Base-by-base conservation (phyloP, 2,888 invertebrate species). In the Aphidoletes aphidimyza region DNA sequence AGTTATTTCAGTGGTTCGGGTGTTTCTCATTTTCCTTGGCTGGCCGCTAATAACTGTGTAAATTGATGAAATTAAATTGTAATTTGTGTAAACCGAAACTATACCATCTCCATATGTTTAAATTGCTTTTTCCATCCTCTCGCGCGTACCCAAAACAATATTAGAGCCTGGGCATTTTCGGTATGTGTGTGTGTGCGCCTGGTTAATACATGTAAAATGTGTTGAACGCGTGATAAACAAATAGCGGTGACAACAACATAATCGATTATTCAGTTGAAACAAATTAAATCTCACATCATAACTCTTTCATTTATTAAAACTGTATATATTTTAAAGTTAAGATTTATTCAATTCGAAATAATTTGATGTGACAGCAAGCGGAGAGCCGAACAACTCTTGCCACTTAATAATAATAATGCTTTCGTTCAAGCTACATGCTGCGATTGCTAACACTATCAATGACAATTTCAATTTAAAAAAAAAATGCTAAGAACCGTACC, bases 271-370 rank as follows among this genome's bases (percentile, higher is more conserved):
- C 81, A 37, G 81, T 37, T 6, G 39, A 37, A 81, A 37, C 81
- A 81, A 81, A 81, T 81, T 81, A 37, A 81, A 81, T 81, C 37
- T 81, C 81, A 81, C 37, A 81, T 81, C 81, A 37, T 81, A 81
- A 81, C 78, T 78, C 36, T 78, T 78, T 78, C 78, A 34, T 78
- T 78, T 78, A 36, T 78, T 78, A 78, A 34, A 78, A 78, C 36
- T 34, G 1, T 2, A 17, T 78, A 36, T 78, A n/a, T 19, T 78
- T n/a, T n/a, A n/a, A n/a, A n/a, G 78, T 3, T 3, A 78, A 78
- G 19, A 36, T 17, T 36, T 19, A 78, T 78, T 78, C 78, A 36
- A 78, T n/a, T 78, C 78, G 78, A 78, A 78, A 30, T 81, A 39
- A 81, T 37, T 81, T n/a, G 36, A 81, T 11, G 37, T n/a, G n/a